phyloP scores from a whole-genome alignment of 2,888 invertebrate species.

The Eupithecia centaureata region DNA sequence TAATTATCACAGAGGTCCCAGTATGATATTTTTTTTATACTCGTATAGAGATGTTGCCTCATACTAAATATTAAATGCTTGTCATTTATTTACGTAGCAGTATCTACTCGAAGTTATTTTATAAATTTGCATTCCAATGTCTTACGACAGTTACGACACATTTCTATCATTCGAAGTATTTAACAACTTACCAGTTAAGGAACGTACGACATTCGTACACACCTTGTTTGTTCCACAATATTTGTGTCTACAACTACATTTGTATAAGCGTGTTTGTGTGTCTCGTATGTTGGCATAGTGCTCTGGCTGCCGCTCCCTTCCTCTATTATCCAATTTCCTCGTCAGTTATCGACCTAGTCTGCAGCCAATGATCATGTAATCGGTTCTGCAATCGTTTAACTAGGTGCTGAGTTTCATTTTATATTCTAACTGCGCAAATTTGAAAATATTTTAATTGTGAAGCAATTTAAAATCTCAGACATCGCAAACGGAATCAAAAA shows the following conservation, averaged over 20 bases:
- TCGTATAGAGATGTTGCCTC: no score
- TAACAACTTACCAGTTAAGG: not conserved
- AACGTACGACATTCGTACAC: conserved; percentile 1
- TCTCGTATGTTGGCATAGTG: conserved; percentile 27
- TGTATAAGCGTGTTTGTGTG: not conserved
- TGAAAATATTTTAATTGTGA: not conserved
- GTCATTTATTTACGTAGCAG: no score
- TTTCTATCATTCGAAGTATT: not conserved
- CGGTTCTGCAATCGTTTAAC: conserved; percentile 24
- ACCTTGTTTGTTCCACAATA: not conserved
- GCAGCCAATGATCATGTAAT: conserved; percentile 36
- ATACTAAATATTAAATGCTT: no score
- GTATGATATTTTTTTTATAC: no score
- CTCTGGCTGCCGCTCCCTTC: conserved; percentile 67
- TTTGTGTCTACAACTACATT: not conserved
- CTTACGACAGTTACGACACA: not conserved
- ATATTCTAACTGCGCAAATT: not conserved
- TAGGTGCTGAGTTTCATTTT: conserved; percentile 22
- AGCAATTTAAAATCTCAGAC: not conserved
- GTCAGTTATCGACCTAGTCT: conserved; percentile 62
- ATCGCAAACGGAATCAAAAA: not conserved
- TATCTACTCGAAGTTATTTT: no score
- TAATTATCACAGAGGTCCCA: no score
- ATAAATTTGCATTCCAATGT: not conserved
- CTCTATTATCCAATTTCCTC: conserved; percentile 79